Base-by-base conservation (phyloP, 2,888 invertebrate genomes). In the Oligia strigilis region DNA sequence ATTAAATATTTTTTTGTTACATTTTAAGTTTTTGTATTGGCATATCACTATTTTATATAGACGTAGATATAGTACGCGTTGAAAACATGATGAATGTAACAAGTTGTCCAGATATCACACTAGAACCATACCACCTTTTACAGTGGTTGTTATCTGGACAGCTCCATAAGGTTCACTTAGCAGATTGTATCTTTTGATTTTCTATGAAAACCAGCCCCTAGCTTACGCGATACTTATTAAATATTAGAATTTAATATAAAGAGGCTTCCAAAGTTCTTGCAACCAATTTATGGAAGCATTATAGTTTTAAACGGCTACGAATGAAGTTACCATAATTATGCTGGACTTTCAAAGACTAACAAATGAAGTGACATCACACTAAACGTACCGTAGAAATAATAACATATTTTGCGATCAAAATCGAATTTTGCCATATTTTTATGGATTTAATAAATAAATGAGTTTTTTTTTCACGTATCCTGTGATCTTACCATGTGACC, bases 1-100 rank as follows among this genome's bases (percentile, higher is more conserved):
- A 65, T 73, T 52, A 40, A 52, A 71, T 82, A 55, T 58, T 52
- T 76, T 86, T 78, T 72, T 83, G 60, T 78, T 87, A 77, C 66
- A 66, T 58, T 75, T 77, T 83, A 85, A 80, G 81, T 81, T 87
- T 85, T 82, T 85, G 43, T 82, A 84, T 84, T 77, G 72, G 80
- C 87, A 88, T 88, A 89, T 88, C 83, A 88, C 58, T 83, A 79
- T 80, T 86, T 58, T 52, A 75, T 55, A 76, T 55, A 87, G 74
- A 82, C 69, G 40, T 71, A 80, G 6, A 6, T 11, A 11, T n/a
- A 58, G 71, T 70, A 70, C 58, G 66, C 55, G 52, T 43, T 58
- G 19, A 14, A 71, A 65, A 58, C 14, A 29, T 19, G 23, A 13
- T 4, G 52, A 55, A 49, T 49, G 4, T 55, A 29, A 55, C 6